phyloP scores from a whole-genome alignment of 2,113 vertebrate species.

The Verasper variegatus region DNA sequence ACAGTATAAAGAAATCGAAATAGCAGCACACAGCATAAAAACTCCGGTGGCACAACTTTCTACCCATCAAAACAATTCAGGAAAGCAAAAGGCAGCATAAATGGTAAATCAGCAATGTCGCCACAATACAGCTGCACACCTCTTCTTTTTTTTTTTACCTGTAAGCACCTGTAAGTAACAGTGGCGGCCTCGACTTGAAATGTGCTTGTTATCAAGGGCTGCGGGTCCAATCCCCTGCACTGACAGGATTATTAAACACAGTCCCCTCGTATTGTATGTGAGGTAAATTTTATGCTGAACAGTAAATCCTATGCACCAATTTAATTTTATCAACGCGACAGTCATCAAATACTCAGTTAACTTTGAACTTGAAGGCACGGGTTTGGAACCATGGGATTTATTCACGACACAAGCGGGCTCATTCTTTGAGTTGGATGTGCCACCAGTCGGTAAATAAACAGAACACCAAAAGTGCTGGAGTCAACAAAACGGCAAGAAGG shows the following conservation, averaged over 20 bases:
- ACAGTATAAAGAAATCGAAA: neutral
- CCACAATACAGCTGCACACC: neutral
- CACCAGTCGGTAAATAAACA: slow-evolving; percentile 17
- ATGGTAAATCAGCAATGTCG: slow-evolving; percentile 3
- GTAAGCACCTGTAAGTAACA: neutral
- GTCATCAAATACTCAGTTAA: slow-evolving; percentile 40
- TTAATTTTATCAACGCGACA: slow-evolving; percentile 27
- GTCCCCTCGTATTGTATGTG: neutral
- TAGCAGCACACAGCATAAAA: neutral
- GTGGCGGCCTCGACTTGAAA: neutral
- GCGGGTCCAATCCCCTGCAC: slow-evolving; percentile 20
- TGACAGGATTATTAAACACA: slow-evolving; percentile 15
- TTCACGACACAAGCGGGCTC: neutral
- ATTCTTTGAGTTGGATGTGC: slow-evolving; percentile 1
- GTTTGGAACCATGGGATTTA: slow-evolving; percentile 19
- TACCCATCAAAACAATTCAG: neutral
- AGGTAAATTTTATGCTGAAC: slow-evolving; percentile 21
- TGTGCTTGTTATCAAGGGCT: neutral
- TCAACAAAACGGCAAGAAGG: slow-evolving; percentile 12
- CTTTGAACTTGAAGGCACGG: slow-evolving; percentile 30
- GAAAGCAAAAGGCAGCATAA: neutral
- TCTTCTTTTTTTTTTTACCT: neutral
- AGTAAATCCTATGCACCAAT: slow-evolving; percentile 4
- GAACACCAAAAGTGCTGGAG: neutral
- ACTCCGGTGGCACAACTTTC: neutral